Evolutionary conservation across 2,888 invertebrate genomes (phyloP).

Genomic region (Cabera pusaria): DNA sequence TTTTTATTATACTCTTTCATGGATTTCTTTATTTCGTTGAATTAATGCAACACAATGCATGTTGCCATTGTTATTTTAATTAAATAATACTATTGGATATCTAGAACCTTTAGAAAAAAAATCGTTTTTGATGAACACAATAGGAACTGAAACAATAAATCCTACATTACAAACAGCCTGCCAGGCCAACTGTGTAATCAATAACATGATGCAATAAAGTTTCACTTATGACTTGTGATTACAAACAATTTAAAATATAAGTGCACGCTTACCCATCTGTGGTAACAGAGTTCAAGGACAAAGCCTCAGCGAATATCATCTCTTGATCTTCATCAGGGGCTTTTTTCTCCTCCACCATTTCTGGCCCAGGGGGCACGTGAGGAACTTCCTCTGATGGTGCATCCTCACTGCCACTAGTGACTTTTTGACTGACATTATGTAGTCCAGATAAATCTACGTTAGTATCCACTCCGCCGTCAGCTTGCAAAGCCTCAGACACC

Average conservation of each 20-base stretch:
- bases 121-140: no score
- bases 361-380: constrained; percentile 17
- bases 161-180: no score
- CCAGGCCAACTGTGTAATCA: no score
- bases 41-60: no score
- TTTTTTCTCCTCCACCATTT: constrained; percentile 30
- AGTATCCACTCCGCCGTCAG: constrained; percentile 48
- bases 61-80: no score
- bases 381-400: constrained; percentile 6
- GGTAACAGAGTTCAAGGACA: constrained; percentile 81
- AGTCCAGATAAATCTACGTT: constrained; percentile 69
- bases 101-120: no score
- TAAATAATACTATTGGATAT: no score
- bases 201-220: constrained; percentile 8
- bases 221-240: no score
- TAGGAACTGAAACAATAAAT: no score
- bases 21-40: no score
- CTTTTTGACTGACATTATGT: constrained; percentile 70
- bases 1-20: no score
- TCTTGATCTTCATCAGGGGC: constrained; percentile 50
- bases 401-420: constrained; percentile 26
- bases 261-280: constrained; percentile 78
- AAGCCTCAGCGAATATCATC: constrained; percentile 76
- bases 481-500: constrained; percentile 80
- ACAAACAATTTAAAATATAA: background rate